Evolutionary conservation across 2,113 vertebrate species (phyloP), one percentile per base, ranked within the genome.

Genomic region (Lutjanus erythropterus): DNA sequence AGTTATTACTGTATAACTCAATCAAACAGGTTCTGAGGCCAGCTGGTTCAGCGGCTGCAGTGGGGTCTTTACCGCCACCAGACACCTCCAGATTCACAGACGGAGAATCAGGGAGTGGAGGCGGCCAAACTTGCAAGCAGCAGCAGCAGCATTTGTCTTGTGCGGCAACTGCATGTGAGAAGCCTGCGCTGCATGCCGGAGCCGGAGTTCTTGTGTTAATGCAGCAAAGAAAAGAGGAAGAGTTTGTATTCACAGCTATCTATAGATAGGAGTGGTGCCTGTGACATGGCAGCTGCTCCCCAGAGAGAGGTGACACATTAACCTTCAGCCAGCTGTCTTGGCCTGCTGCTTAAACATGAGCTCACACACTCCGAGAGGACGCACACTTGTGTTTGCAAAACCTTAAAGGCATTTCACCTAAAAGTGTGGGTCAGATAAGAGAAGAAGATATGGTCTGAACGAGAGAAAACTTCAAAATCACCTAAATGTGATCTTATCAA

Each of bases 261-360:
- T 94, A 91, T 93, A 94, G 93, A 89, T 66, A 21, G 77, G 83
- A 88, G 88, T 33, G 46, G 74, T 87, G 89, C 81, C 90, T 85
- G 87, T 79, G 66, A 90, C 89, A 87, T 86, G 82, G 89, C 92
- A 93, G 92, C 93, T 94, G 93, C 80, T 92, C 86, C 76, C 86
- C 52, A 39, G 85, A 79, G 88, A 90, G 79, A 35, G 16, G 88
- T 80, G 91, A 93, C 92, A 94, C 83, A 86, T 92, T 94, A 94
- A 93, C 92, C 92, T 94, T 94, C 91, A 92, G 86, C 88, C 92
- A 91, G 87, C 86, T 92, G 93, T 83, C 92, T 80, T 82, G 76
- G 80, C 64, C 78, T 39, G 35, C 58, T 33, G 67, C 76, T 86
- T 86, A 21, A 89, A 86, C 83, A 75, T 81, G 72, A 86, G 67